phyloP scores from a whole-genome alignment of 2,888 invertebrate genomes.

The Nematopogon swammerdamellus region DNA sequence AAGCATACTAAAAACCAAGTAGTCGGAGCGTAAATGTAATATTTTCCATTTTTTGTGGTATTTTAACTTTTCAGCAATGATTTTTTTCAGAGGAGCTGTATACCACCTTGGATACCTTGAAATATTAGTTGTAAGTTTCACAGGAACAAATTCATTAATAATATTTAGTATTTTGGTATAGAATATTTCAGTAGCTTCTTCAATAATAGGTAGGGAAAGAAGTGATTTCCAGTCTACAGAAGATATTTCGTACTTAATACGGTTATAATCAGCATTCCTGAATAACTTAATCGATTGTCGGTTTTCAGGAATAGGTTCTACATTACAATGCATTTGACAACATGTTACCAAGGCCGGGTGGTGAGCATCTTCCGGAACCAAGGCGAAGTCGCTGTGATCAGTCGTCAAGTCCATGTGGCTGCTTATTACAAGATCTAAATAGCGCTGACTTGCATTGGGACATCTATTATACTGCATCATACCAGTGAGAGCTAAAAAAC shows the following conservation, averaged over 20 bases:
- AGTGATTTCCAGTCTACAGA: not conserved
- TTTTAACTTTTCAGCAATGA: no score
- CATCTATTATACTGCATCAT: not conserved
- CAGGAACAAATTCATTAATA: no score
- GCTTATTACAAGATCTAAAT: not conserved
- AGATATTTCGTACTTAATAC: not conserved
- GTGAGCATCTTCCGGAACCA: not conserved
- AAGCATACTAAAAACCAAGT: no score
- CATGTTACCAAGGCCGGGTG: not conserved
- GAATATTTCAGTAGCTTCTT: no score
- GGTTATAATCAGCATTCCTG: not conserved
- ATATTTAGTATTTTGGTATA: no score
- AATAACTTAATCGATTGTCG: not conserved
- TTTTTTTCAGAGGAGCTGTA: no score
- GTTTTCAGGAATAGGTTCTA: not conserved
- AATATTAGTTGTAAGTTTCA: no score
- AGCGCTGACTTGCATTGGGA: not conserved
- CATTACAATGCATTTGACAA: not conserved
- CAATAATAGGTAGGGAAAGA: no score
- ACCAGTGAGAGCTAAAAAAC: not conserved
- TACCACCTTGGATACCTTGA: no score
- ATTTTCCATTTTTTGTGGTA: no score
- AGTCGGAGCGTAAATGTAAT: no score
- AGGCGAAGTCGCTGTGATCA: not conserved
- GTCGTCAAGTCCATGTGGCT: not conserved